Evolutionary conservation across 2,113 vertebrate species (phyloP).

Genomic region (Pachypanchax playfairii): DNA sequence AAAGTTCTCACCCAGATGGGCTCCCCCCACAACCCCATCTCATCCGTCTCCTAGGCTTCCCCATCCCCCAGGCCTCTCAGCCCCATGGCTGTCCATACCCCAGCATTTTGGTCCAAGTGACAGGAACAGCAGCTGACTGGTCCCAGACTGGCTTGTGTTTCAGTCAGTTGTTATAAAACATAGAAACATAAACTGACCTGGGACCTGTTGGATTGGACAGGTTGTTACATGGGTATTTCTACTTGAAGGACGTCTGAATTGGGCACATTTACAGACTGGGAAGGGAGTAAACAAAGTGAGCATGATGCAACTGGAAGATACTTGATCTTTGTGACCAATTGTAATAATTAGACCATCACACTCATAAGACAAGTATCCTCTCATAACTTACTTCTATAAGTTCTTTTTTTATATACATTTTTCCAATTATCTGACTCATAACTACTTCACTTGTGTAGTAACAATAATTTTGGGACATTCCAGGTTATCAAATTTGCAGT

Average conservation of each 20-base stretch:
- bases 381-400: constrained; percentile 59
- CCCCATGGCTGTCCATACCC: constrained; percentile 56
- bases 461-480: constrained; percentile 60
- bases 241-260: constrained; percentile 93
- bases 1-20: constrained; percentile 99
- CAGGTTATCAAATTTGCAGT: constrained; percentile 57
- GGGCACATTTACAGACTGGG: constrained; percentile 81
- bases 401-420: constrained; percentile 36
- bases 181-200: constrained; percentile 47
- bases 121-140: constrained; percentile 33
- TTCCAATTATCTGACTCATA: constrained; percentile 73
- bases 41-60: constrained; percentile 91
- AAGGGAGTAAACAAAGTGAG: constrained; percentile 72
- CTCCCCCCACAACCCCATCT: constrained; percentile 97
- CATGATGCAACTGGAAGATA: constrained; percentile 88
- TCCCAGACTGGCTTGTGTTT: constrained; percentile 51
- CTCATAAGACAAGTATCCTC: constrained; percentile 74
- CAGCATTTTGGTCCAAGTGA: constrained; percentile 66
- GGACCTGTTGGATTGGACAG: constrained; percentile 31
- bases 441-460: constrained; percentile 80
- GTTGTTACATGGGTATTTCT: constrained; percentile 57
- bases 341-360: constrained; percentile 84
- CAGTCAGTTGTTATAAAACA: neutral
- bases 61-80: constrained; percentile 53
- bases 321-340: constrained; percentile 97